Base-by-base conservation (phyloP, 2,113 vertebrate species). In the Melanerpes formicivorus region DNA sequence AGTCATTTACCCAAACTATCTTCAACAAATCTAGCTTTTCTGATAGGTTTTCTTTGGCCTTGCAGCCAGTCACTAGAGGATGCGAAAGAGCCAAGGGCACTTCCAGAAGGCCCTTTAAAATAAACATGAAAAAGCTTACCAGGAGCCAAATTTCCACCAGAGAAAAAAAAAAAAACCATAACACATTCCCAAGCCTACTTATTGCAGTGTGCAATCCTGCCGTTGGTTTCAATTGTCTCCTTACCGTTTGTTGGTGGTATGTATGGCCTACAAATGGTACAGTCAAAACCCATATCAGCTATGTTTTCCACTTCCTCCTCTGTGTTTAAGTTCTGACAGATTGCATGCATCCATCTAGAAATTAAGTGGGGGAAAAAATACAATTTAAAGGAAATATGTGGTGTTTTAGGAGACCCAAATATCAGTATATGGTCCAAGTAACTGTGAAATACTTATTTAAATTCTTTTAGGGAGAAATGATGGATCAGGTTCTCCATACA, bases 331-430 rank as follows among this genome's bases (percentile, higher is more conserved):
- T 98, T 99, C 96, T 99, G 98, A 96, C 99, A 99, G 75, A 97
- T 85, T n/a, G 99, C 98, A 74, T 99, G 99, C 95, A 99, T 98
- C 99, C 99, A 99, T 97, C 99, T 99, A 97, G 64, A 98, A 96
- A 95, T 96, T 92, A 95, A 96, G 91, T 87, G 81, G 92, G 93
- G 94, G 94, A 88, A 91, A 92, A 95, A 97, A 95, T 96, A 70
- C 87, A 88, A 80, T 95, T 95, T 93, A 96, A 96, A 95, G 95
- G 95, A 95, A 96, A 95, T 90, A 91, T 25, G 80, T 92, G 92
- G 79, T 84, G 83, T 87, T 93, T 94, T 81, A 88, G 79, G 88
- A 96, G 84, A 93, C 52, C 81, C 58, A 93, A 96, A 82, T 71
- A 97, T 40, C 86, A 94, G 34, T 84, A 83, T 92, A 94, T 2